phyloP scores from a whole-genome alignment of 1,140 invertebrate species.

The Eurosta solidaginis region DNA sequence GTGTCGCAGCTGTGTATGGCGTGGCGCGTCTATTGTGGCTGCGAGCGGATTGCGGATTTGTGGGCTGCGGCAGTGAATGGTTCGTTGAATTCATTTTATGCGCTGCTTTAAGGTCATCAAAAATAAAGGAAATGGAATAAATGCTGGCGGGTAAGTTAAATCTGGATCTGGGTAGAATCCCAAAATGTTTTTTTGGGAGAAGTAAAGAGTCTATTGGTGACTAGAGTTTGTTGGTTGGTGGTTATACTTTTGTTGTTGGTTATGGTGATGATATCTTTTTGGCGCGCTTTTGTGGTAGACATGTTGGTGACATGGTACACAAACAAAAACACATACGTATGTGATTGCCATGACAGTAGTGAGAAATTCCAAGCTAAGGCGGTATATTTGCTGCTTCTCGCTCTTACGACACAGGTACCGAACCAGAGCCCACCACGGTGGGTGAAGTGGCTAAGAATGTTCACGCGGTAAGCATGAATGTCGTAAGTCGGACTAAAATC shows the following conservation, averaged over 20 bases:
- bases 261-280: background rate
- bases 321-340: background rate
- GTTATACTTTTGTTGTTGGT: background rate
- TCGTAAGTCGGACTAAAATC: too few relatives aligned
- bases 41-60: conserved; percentile 13
- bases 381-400: too few relatives aligned
- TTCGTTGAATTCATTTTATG: conserved; percentile 13
- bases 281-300: conserved; percentile 7
- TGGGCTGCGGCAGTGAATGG: background rate
- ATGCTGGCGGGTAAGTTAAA: too few relatives aligned
- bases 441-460: too few relatives aligned
- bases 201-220: background rate
- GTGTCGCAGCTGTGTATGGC: background rate
- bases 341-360: too few relatives aligned
- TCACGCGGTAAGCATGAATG: too few relatives aligned
- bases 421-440: too few relatives aligned
- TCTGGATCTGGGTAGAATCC: too few relatives aligned
- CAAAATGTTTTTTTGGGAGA: too few relatives aligned
- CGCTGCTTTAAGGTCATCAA: background rate
- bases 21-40: background rate
- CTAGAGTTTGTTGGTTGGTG: conserved; percentile 7
- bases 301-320: background rate
- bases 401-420: too few relatives aligned
- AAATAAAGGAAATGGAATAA: background rate
- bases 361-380: too few relatives aligned